Conservation (phyloP, 1,140 invertebrate species). For the Anthonomus grandis region DNA sequence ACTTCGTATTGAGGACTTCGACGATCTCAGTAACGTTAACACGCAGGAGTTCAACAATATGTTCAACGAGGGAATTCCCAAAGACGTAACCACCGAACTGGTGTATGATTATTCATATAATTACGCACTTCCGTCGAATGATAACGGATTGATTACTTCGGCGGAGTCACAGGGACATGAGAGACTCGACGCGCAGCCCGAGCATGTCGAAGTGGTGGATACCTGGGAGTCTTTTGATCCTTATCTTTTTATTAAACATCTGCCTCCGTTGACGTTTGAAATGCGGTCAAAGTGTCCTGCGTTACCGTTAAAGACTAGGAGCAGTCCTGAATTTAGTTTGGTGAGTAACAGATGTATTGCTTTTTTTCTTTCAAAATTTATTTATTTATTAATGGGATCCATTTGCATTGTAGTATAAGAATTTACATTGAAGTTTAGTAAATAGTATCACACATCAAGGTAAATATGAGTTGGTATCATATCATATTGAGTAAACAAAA, state of each 20-base stretch:
- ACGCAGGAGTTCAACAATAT: conserved; percentile 47
- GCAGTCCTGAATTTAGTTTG: conserved; percentile 90
- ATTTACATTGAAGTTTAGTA: too few species aligned
- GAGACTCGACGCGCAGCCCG: conserved; percentile 51
- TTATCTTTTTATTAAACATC: conserved; percentile 87
- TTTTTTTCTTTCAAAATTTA: neutral
- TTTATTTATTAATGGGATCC: neutral
- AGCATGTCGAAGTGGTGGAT: conserved; percentile 54
- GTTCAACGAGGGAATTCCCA: conserved; percentile 47
- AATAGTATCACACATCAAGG: too few species aligned
- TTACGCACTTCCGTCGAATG: conserved; percentile 24
- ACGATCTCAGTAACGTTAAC: conserved; percentile 45
- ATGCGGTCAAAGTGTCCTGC: conserved; percentile 84
- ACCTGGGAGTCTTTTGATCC: conserved; percentile 83
- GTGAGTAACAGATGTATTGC: conserved; percentile 56
- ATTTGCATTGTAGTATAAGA: too few species aligned
- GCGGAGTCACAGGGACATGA: conserved; percentile 49
- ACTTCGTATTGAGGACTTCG: conserved; percentile 41
- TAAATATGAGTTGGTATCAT: too few species aligned
- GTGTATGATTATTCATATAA: conserved; percentile 46
- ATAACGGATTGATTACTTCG: conserved; percentile 36
- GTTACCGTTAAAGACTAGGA: conserved; percentile 87
- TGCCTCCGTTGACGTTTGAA: conserved; percentile 85
- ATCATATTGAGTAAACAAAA: too few species aligned
- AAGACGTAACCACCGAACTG: conserved; percentile 38